phyloP scores from a whole-genome alignment of 2,888 invertebrate genomes.

The Neelides folsomi region DNA sequence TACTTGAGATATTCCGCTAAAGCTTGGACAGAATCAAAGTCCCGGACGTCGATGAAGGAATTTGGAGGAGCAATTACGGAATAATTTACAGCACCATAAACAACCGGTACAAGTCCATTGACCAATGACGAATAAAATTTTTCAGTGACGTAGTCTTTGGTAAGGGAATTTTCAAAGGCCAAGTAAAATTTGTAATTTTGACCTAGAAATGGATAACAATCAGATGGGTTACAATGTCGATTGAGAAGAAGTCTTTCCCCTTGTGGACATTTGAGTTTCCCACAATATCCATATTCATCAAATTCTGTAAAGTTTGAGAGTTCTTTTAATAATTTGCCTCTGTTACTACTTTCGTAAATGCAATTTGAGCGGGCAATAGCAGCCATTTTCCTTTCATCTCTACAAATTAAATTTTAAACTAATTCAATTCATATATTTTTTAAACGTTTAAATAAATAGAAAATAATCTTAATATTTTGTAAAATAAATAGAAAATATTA shows the following conservation, averaged over 20 bases:
- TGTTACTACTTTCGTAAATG: no score
- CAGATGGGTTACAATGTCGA: no score
- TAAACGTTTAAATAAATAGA: no score
- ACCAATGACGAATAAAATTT: constrained; percentile 1
- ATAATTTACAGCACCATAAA: constrained; percentile 3
- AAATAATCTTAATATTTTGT: no score
- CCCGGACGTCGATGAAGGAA: constrained; percentile 3
- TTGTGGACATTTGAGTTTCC: background rate
- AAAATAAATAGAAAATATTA: no score
- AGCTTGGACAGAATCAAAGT: background rate
- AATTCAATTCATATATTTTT: no score
- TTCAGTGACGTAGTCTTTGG: constrained; percentile 5
- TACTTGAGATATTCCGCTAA: constrained; percentile 1
- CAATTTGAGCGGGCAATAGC: no score
- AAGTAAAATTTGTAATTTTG: constrained; percentile 8
- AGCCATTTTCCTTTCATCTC: no score
- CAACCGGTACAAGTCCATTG: constrained; percentile 2
- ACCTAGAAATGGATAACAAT: background rate
- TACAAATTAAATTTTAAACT: no score
- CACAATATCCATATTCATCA: constrained; percentile 2
- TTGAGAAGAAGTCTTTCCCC: background rate
- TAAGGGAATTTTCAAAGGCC: constrained; percentile 7
- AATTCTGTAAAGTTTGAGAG: no score
- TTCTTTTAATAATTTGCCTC: no score
- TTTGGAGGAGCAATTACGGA: constrained; percentile 1